phyloP scores from a whole-genome alignment of 2,888 invertebrate species.

The Oasisia sp. region DNA sequence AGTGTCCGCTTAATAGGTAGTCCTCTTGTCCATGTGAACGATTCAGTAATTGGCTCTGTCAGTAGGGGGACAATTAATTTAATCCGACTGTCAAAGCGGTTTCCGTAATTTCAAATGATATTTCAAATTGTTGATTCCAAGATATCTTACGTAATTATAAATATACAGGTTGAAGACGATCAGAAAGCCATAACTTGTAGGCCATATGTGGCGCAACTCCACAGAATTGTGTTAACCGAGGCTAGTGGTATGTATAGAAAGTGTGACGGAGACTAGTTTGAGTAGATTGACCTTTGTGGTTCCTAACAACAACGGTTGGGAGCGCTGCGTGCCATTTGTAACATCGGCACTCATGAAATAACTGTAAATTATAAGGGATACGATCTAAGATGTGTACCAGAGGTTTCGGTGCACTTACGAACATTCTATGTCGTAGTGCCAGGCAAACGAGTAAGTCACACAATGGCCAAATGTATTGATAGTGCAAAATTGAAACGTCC shows the following conservation, averaged over 20 bases:
- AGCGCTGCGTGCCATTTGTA: neutral
- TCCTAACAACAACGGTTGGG: neutral
- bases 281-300: neutral
- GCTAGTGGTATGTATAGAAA: neutral
- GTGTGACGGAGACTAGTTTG: neutral
- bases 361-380: neutral
- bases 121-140: neutral
- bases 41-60: too few species aligned
- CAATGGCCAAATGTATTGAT: neutral
- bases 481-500: neutral
- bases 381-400: neutral
- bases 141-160: neutral
- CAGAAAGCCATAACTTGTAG: neutral
- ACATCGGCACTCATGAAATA: neutral
- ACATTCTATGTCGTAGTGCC: neutral
- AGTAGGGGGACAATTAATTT: too few species aligned
- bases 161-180: neutral
- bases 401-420: neutral
- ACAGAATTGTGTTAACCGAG: neutral
- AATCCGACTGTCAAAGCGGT: too few species aligned
- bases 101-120: neutral
- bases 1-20: too few species aligned
- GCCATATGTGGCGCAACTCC: neutral
- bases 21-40: too few species aligned
- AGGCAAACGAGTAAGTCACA: neutral